These are phyloP conservation scores for Siderastrea siderea DNA, from an alignment of 92 coral and sea anemone species.

Conservation along the genomic window DNA sequence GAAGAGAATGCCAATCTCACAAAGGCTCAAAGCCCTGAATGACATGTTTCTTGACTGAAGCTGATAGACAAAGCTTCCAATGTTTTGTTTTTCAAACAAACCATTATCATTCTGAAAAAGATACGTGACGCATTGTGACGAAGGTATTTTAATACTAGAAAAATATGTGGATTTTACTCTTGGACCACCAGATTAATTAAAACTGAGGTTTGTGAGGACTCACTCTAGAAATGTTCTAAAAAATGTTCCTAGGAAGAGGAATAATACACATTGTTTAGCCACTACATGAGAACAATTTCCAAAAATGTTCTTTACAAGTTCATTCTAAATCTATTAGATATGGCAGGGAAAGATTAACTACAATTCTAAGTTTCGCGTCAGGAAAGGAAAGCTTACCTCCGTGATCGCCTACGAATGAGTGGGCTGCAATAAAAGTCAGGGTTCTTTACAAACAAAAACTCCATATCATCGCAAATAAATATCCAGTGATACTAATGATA, in stretches of 20 bases:
- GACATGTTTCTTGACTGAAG: background rate
- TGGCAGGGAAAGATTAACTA: too few species aligned
- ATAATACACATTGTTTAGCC: too few species aligned
- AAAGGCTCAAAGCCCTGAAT: too few species aligned
- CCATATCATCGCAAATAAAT: background rate
- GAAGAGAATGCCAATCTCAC: background rate
- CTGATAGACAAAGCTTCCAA: background rate
- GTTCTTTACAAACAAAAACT: background rate
- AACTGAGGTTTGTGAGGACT: background rate
- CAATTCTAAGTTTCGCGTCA: too few species aligned
- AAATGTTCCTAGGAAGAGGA: background rate
- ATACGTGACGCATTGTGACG: background rate
- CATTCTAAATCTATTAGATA: too few species aligned
- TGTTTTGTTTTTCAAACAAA: constrained; percentile 4
- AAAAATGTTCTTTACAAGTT: background rate
- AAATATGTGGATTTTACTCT: background rate
- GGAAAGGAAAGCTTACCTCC: too few species aligned
- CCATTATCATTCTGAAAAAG: background rate
- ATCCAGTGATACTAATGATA: background rate
- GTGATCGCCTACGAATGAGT: background rate
- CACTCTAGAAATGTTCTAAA: background rate
- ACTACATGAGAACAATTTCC: too few species aligned
- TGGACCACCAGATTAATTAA: constrained; percentile 8
- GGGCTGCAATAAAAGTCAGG: background rate
- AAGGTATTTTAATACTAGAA: background rate